A percentile compares a stretch with the other conserved stretches of the same genome.
These are phyloP conservation scores for Protaetia brevitarsis DNA, from an alignment of 1,140 invertebrate genomes.

Conservation along the genomic window DNA sequence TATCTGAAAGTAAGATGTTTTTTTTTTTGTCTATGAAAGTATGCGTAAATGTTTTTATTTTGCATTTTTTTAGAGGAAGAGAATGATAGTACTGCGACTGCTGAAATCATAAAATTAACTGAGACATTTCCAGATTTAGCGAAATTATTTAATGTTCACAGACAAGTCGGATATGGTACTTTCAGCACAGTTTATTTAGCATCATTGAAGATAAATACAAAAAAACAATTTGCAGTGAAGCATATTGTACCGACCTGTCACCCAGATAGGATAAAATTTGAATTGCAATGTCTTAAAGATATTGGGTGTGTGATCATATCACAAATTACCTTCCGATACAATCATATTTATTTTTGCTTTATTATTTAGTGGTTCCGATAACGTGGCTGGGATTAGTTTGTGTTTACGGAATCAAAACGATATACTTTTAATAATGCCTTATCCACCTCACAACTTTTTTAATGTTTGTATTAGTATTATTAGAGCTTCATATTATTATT, in stretches of 20 bases:
- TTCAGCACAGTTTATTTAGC: constrained; percentile 80
- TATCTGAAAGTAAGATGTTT: too few species aligned
- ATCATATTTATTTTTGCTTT: constrained; percentile 7
- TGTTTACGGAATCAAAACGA: constrained; percentile 76
- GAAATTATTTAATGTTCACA: constrained; percentile 42
- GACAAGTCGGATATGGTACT: constrained; percentile 78
- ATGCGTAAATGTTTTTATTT: too few species aligned
- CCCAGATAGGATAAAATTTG: constrained; percentile 71
- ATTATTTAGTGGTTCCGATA: constrained; percentile 69
- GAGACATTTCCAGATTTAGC: background rate
- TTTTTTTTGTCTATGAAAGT: too few species aligned
- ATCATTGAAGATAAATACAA: constrained; percentile 57
- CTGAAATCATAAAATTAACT: background rate
- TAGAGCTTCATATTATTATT: background rate
- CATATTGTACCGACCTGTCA: constrained; percentile 80
- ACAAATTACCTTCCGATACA: constrained; percentile 10
- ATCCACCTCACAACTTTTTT: constrained; percentile 78
- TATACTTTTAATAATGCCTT: constrained; percentile 88
- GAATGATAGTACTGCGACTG: too few species aligned
- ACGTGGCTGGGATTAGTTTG: constrained; percentile 78
- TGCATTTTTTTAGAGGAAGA: too few species aligned
- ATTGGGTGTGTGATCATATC: constrained; percentile 64
- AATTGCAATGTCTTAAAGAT: constrained; percentile 73
- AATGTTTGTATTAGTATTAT: constrained; percentile 56
- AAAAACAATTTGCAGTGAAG: constrained; percentile 73